phyloP scores from a whole-genome alignment of 2,888 invertebrate species.

The Limnephilus lunatus region DNA sequence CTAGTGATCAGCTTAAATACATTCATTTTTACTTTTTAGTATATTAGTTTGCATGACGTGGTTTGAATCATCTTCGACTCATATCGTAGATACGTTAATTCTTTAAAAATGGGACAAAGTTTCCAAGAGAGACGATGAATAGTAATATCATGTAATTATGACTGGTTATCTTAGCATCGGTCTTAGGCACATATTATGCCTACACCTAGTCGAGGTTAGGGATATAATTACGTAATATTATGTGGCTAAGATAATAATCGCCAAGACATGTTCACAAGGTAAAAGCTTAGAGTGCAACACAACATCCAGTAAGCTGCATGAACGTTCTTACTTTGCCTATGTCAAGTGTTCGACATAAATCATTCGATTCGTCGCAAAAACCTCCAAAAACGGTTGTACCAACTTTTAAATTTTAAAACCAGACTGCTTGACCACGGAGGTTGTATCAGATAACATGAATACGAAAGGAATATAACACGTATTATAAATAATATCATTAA shows the following conservation, averaged over 20 bases:
- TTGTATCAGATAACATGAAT: neutral
- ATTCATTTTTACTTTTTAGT: too few relatives aligned
- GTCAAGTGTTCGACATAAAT: neutral
- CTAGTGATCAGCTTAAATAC: too few relatives aligned
- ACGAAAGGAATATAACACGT: neutral
- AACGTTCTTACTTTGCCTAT: too few relatives aligned
- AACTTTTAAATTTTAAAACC: neutral
- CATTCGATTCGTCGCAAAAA: neutral
- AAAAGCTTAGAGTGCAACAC: neutral
- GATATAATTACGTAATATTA: neutral
- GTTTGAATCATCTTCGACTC: neutral
- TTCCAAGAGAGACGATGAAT: neutral
- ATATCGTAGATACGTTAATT: neutral
- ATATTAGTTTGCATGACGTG: neutral
- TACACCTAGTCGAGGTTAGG: neutral
- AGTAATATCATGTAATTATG: neutral
- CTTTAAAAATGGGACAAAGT: neutral
- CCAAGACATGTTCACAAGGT: neutral
- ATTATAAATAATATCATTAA: neutral
- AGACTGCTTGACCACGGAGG: neutral
- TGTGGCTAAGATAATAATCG: neutral
- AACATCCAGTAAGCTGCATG: neutral
- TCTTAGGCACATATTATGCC: neutral
- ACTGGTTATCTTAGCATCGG: neutral
- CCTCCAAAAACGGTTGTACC: neutral